Base-by-base conservation (phyloP, 1,140 invertebrate species). In the Zaprionus taronus region DNA sequence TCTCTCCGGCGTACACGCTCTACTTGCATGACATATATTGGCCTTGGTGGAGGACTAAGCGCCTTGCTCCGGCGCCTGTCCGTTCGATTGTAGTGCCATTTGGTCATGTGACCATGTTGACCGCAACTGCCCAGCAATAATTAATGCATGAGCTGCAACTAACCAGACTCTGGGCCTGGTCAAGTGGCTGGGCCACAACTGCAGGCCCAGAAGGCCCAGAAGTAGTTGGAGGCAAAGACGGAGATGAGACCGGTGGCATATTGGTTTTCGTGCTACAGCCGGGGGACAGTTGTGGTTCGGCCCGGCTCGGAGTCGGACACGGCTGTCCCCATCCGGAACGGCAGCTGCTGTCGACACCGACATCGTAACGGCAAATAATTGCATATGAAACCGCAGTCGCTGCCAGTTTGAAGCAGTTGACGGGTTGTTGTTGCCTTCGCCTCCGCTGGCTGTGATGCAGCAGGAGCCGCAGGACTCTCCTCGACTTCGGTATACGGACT, bases 111-210 rank as follows among this genome's bases (percentile, higher is more conserved):
- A 60, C 61, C 71, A 70, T 75, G 65, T 80, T 49, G 65, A 90
- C 85, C 85, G 73, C 85, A 90, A 82, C 81, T 90, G 86, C 84
- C 85, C 81, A 85, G 73, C 85, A 85, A 90, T 90, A 90, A 90
- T 90, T 90, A 90, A 90, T 90, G 85, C 86, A 90, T 85, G 85
- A 90, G 85, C 81, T 81, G 82, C 81, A 66, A 71, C 77, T 76
- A 79, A 79, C 77, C 72, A 62, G 68, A 51, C 62, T 62, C 41
- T 36, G 57, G 31, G 22, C 60, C 49, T 24, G 72, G 71, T 20
- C 71, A 73, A 69, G 63, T 53, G 34, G 51, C 51, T 60, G 57
- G 20, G 38, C 38, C 12, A 55, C 41, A 51, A 5, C 65, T 36
- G 15, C 14, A 56, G 26, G n/a, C n/a, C 15, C 36, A 1, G 15